Conservation (phyloP, 2,797 vertebrate genomes). For the Acanthopagrus latus region DNA sequence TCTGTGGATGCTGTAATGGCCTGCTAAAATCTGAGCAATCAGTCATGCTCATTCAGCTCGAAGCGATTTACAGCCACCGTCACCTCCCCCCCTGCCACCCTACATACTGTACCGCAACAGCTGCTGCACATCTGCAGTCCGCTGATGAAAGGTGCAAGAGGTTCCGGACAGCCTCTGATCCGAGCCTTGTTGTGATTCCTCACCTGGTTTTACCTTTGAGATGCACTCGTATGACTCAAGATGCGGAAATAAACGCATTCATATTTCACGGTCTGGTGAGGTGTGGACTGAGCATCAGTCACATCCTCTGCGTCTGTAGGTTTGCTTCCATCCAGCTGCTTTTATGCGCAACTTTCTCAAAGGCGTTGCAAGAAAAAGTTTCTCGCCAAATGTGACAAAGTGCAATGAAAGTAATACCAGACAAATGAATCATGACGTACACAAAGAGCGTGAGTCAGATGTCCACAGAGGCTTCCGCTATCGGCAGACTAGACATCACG, state of each 20-base stretch:
- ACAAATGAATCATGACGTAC: background rate
- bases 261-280: background rate
- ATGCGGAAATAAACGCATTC: background rate
- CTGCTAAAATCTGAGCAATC: slow-evolving; percentile 37
- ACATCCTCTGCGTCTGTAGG: background rate
- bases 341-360: background rate
- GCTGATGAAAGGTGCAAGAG: slow-evolving; percentile 25
- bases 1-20: slow-evolving; percentile 28
- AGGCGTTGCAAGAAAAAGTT: background rate
- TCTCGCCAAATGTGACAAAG: background rate
- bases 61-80: background rate
- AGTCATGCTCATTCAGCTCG: slow-evolving; percentile 31
- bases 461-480: too few species aligned
- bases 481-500: too few species aligned
- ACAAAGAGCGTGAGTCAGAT: too few species aligned
- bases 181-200: slow-evolving; percentile 25
- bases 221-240: slow-evolving; percentile 15
- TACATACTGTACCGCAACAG: slow-evolving; percentile 39
- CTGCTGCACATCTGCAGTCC: slow-evolving; percentile 45
- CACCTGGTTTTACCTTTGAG: slow-evolving; percentile 25
- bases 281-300: background rate
- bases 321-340: background rate
- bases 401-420: background rate
- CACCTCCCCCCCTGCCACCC: slow-evolving; percentile 33
- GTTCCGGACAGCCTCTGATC: slow-evolving; percentile 52